These are phyloP conservation scores for Tromatobia lineatoria DNA, from an alignment of 2,888 invertebrate species.

Conservation along the genomic window DNA sequence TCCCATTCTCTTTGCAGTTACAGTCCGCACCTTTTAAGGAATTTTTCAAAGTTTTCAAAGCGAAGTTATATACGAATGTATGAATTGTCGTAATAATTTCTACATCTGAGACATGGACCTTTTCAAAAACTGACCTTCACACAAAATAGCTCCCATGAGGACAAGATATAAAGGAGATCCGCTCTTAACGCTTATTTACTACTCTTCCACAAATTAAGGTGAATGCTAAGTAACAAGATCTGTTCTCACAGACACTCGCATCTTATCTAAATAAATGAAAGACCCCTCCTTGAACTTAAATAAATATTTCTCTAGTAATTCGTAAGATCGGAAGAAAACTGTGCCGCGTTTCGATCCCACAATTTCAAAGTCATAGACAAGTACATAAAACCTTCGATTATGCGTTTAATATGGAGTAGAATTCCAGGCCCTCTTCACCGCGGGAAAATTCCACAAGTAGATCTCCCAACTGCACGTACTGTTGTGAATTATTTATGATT, in stretches of 20 bases:
- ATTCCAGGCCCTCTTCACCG: neutral
- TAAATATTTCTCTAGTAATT: neutral
- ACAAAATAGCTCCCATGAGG: no score
- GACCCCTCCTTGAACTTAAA: neutral
- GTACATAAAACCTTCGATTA: neutral
- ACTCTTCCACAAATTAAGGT: neutral
- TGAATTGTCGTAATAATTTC: no score
- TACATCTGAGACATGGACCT: no score
- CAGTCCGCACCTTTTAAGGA: no score
- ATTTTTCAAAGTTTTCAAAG: no score
- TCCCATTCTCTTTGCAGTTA: no score
- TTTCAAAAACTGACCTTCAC: no score
- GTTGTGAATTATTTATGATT: slow-evolving; percentile 61
- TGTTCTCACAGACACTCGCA: neutral
- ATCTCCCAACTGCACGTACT: neutral
- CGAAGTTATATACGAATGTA: no score
- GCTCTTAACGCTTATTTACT: slow-evolving; percentile 56
- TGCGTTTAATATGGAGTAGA: neutral
- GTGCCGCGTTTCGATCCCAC: slow-evolving; percentile 27
- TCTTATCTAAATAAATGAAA: neutral
- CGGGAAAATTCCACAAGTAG: neutral
- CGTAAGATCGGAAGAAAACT: neutral
- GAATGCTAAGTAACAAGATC: slow-evolving; percentile 21
- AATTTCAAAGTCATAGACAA: slow-evolving; percentile 5
- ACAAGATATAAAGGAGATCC: slow-evolving; percentile 43